phyloP scores from a whole-genome alignment of 2,797 vertebrate species.

The Linurgus olivaceus region DNA sequence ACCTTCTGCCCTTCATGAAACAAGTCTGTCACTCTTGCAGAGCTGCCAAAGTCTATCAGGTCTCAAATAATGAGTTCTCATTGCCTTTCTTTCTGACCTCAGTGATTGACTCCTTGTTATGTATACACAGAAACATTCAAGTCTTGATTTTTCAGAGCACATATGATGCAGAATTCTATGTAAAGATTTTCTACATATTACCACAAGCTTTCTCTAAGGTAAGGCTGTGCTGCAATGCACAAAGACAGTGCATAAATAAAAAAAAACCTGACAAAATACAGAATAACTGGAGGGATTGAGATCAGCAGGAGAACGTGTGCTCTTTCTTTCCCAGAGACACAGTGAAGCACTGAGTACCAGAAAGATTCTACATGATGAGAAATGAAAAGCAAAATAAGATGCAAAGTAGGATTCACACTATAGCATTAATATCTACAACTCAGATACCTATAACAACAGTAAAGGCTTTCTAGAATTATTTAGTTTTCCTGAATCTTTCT shows the following conservation, averaged over 20 bases:
- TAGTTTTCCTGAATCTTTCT: background rate
- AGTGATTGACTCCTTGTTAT: accelerated
- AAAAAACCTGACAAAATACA: background rate
- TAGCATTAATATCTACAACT: background rate
- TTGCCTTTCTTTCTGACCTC: background rate
- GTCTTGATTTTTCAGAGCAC: background rate
- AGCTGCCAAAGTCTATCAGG: background rate
- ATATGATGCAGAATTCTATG: background rate
- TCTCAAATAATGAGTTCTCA: background rate
- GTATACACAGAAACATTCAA: background rate
- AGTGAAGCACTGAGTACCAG: background rate
- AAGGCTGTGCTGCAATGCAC: background rate
- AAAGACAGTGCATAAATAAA: background rate
- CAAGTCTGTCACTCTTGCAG: background rate
- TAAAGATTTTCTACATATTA: background rate
- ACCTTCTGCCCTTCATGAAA: background rate
- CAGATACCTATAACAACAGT: background rate
- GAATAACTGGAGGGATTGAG: background rate
- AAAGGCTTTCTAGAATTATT: background rate
- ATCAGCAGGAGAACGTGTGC: background rate
- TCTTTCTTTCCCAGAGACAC: background rate
- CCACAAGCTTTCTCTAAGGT: background rate
- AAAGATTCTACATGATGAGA: background rate
- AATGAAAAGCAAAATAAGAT: background rate
- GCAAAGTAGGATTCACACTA: background rate